Base-by-base conservation (phyloP, 2,888 invertebrate species). In the Dendrolimus houi region DNA sequence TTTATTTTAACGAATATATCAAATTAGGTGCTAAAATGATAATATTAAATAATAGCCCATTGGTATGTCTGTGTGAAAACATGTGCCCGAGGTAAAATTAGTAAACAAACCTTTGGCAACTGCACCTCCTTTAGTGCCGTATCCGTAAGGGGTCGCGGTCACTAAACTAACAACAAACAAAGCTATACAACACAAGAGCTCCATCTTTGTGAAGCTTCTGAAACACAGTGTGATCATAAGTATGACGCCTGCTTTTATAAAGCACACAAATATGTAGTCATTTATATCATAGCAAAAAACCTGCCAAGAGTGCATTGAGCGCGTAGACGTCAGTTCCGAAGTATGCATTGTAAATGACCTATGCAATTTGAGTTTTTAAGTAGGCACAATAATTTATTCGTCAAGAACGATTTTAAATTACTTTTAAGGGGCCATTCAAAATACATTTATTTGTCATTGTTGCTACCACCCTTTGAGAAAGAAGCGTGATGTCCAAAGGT, bases 221-320 rank as follows among this genome's bases (percentile, higher is more conserved):
- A 79, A 74, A 70, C 74, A 82, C 79, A 85, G 81, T 88, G 84
- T 75, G 80, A 75, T 76, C 79, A 75, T 74, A 77, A 69, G 67
- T 70, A 69, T 67, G 65, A 65, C 71, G 72, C 69, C 76, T 72
- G 81, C 79, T 81, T 85, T 89, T 89, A 88, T 89, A 89, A 88
- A 88, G 83, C 86, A 80, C 84, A 82, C 75, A 87, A 87, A 87
- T 87, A 86, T 77, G 71, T 74, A 72, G 70, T 75, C 70, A 77
- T 76, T 75, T 79, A 71, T 75, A 78, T 79, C 75, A 75, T 71
- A 74, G 75, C 78, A 83, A 87, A 85, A 88, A 89, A 89, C 89
- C 83, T 73, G 85, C 47, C 47, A 47, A 47, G 47, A 12, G 47
- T 47, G 47, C 47, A 47, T 47, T 12, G 47, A 12, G 9, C 47